Conservation (phyloP, 35 echinoderm and acorn worm species). For the Apostichopus japonicus region DNA sequence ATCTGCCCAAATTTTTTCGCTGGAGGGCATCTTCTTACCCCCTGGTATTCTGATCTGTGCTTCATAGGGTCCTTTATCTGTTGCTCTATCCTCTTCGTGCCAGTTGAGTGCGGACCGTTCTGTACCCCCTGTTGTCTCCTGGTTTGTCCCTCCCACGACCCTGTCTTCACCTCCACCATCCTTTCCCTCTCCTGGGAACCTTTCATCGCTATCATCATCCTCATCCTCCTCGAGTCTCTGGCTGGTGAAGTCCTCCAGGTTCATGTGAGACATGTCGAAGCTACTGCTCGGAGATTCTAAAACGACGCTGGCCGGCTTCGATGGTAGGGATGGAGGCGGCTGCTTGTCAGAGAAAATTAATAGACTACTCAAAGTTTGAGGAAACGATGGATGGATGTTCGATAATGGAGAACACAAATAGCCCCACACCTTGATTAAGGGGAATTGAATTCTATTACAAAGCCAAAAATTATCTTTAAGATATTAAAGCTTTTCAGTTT, state of each 20-base stretch:
- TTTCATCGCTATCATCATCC: conserved; percentile 45
- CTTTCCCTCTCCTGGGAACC: conserved; percentile 28
- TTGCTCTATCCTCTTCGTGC: neutral
- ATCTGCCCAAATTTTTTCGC: neutral
- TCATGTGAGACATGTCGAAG: conserved; percentile 79
- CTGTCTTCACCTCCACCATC: neutral
- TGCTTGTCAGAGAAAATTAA: neutral
- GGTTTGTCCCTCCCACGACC: neutral
- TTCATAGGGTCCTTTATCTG: neutral
- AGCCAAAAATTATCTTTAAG: no score
- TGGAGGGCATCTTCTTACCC: conserved; percentile 42
- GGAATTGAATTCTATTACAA: no score
- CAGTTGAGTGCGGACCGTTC: neutral
- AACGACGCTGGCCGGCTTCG: conserved; percentile 7
- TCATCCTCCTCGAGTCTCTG: conserved; percentile 66
- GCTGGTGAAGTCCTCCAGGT: conserved; percentile 88
- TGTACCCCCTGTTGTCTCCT: neutral
- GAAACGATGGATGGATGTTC: no score
- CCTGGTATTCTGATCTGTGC: neutral
- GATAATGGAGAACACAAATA: no score
- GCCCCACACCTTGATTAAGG: no score
- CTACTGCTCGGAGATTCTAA: conserved; percentile 7
- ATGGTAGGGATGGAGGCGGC: neutral
- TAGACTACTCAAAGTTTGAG: no score
- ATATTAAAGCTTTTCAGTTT: no score